A percentile compares a stretch with the other conserved stretches of the same genome.
phyloP scores from a whole-genome alignment of 2,888 invertebrate genomes.

The Caenorhabditis doughertyi region DNA sequence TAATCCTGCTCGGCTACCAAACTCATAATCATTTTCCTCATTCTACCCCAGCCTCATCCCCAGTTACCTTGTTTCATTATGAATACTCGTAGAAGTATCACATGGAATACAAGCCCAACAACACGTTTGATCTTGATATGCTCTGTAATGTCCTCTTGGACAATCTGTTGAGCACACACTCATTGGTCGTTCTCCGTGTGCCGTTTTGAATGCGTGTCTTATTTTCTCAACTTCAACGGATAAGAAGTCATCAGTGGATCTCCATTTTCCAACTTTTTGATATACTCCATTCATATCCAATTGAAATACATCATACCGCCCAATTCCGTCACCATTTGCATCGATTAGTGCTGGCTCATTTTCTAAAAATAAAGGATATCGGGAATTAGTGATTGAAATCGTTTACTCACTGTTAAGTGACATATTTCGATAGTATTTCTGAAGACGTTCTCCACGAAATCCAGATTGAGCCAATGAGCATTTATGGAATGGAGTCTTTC shows the following conservation, averaged over 20 bases:
- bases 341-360: constrained; percentile 85
- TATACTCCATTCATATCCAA: constrained; percentile 86
- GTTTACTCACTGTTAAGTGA: constrained; percentile 85
- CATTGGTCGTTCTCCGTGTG: constrained; percentile 84
- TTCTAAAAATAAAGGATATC: constrained; percentile 79
- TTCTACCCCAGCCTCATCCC: too few relatives aligned
- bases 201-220: constrained; percentile 58
- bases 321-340: constrained; percentile 87
- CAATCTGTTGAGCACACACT: constrained; percentile 87
- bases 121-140: constrained; percentile 83
- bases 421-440: constrained; percentile 87
- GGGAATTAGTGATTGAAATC: not conserved
- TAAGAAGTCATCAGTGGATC: constrained; percentile 73
- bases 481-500: constrained; percentile 59
- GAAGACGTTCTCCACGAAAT: constrained; percentile 85
- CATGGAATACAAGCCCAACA: constrained; percentile 89
- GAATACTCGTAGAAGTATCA: constrained; percentile 86
- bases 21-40: too few relatives aligned
- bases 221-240: constrained; percentile 72
- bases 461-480: constrained; percentile 75
- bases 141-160: constrained; percentile 85
- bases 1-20: too few relatives aligned
- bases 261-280: constrained; percentile 82
- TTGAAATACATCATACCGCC: constrained; percentile 88
- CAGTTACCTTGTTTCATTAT: constrained; percentile 85